Evolutionary conservation across 92 coral and sea anemone species (phyloP).

Genomic region (Scolanthus callimorphus): DNA sequence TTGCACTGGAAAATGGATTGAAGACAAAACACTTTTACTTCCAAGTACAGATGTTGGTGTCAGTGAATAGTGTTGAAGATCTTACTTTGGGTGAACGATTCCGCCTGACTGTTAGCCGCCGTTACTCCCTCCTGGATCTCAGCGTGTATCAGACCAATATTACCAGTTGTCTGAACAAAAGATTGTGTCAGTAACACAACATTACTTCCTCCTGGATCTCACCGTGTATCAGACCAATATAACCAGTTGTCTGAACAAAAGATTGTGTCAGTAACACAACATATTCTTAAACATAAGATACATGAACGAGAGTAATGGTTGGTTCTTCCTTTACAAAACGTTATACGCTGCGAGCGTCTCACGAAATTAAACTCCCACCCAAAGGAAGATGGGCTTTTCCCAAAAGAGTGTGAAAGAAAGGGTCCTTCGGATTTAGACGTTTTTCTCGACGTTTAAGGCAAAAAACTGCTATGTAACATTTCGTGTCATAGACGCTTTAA

Average conservation of each 20-base stretch:
- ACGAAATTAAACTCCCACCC: too few relatives aligned
- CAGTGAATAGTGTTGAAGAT: not conserved
- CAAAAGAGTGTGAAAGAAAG: too few relatives aligned
- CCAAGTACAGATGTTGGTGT: not conserved
- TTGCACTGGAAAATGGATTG: conserved; percentile 49
- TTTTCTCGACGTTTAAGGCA: too few relatives aligned
- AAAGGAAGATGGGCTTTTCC: too few relatives aligned
- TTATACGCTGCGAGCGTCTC: too few relatives aligned
- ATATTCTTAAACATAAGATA: too few relatives aligned
- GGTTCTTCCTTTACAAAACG: too few relatives aligned
- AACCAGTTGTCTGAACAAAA: conserved; percentile 43
- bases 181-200: not conserved
- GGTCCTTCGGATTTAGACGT: too few relatives aligned
- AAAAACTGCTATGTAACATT: too few relatives aligned
- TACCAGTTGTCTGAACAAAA: conserved; percentile 43
- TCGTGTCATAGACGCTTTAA: too few relatives aligned
- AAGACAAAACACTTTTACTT: not conserved
- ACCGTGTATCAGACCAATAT: conserved; percentile 62
- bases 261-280: not conserved
- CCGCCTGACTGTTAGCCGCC: conserved; percentile 76
- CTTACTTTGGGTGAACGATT: conserved; percentile 77
- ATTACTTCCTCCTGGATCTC: conserved; percentile 75
- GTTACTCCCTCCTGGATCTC: conserved; percentile 76
- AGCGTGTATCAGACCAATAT: conserved; percentile 62
- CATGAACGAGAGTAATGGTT: too few relatives aligned